Conservation (phyloP, 2,797 vertebrate species). For the Hapalemur alaotrensis region DNA sequence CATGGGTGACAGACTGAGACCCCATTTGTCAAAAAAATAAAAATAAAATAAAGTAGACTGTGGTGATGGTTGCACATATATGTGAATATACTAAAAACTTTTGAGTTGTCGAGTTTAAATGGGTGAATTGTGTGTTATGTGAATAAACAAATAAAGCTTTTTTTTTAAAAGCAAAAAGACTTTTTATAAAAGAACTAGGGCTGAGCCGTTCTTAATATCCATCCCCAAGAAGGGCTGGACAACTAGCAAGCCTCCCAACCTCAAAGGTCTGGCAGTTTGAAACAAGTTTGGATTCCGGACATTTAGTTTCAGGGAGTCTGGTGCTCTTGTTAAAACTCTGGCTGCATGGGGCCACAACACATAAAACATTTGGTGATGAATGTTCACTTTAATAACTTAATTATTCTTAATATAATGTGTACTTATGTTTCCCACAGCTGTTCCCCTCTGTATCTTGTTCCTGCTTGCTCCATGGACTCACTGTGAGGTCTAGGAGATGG, state of each 20-base stretch:
- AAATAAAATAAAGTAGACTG: not conserved
- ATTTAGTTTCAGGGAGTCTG: not conserved
- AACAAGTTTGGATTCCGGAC: not conserved
- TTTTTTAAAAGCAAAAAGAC: not conserved
- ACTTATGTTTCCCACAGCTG: constrained; percentile 59
- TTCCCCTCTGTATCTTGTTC: constrained; percentile 52
- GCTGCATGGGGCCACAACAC: not conserved
- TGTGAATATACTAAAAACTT: constrained; percentile 16
- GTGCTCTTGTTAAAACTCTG: constrained; percentile 39
- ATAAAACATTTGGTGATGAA: constrained; percentile 49
- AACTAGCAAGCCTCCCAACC: not conserved
- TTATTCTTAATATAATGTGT: constrained; percentile 66
- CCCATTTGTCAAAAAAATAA: not conserved
- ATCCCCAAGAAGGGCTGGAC: not conserved
- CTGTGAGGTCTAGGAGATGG: not conserved
- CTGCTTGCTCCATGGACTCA: not conserved
- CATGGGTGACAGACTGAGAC: not conserved
- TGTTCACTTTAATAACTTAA: constrained; percentile 65
- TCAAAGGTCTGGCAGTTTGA: not conserved
- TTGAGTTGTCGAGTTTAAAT: not conserved
- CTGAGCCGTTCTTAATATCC: not conserved
- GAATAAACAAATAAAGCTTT: not conserved
- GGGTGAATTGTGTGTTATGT: not conserved
- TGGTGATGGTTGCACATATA: not conserved
- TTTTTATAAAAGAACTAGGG: not conserved